Base-by-base conservation (phyloP, 2,888 invertebrate species). In the Acleris emargana region DNA sequence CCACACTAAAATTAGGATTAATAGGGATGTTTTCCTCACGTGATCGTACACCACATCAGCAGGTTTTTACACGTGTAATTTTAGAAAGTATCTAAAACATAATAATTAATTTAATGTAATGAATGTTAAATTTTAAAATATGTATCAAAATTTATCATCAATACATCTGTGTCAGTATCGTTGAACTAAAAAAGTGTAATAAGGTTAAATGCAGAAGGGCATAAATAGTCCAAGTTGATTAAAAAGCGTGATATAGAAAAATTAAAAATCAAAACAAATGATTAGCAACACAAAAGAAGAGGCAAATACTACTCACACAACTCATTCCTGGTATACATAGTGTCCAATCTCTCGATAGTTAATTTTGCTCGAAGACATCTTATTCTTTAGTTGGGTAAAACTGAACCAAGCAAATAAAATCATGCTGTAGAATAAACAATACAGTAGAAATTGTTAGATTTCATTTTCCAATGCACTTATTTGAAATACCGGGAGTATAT, bases 401-500 rank as follows among this genome's bases (percentile, higher is more conserved):
- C 57, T 57, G 25, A 57, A 57, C 45, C 57, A 57, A 43, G 57
- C 43, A 57, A 57, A 45, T 17, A 45, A 57, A 57, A 57, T 45
- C 42, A 45, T 55, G 55, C 57, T 25, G 43, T 50, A 28, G 47
- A 49, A 58, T 28, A 13, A 16, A 58, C 53, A n/a, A n/a, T 45
- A 6, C n/a, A 45, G 1, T 45, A 47, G 5, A 43, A 18, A 6
- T 43, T 57, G 43, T 53, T 49, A 50, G 6, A 20, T 18, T 42
- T n/a, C 5, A 42, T 16, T 7, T 45, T n/a, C 45, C 45, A 17
- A 45, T 45, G n/a, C 45, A 45, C 45, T 45, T 45, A n/a, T 45
- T 45, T 17, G 6, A n/a, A 45, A 7, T 43, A 43, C 5, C 5
- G 32, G 9, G 32, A 32, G 32, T 32, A 7, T 7, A 32, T 32